A percentile compares a stretch with the other conserved stretches of the same genome.
Evolutionary conservation across 2,888 invertebrate species (phyloP).

Genomic region (Spialia ferax): DNA sequence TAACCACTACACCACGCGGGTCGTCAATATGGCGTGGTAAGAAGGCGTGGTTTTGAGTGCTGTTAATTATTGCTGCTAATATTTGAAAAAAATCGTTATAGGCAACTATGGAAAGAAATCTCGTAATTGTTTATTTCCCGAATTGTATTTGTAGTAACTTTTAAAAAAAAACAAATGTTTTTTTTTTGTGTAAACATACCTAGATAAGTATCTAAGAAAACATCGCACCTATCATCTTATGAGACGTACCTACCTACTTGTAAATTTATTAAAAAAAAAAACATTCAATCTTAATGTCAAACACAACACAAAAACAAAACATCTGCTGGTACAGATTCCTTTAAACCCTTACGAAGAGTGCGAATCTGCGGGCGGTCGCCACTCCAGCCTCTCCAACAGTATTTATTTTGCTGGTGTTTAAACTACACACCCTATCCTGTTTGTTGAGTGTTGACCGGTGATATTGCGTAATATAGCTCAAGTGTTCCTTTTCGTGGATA

Average conservation of each 20-base stretch:
- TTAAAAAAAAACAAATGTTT: no score
- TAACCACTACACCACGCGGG: no score
- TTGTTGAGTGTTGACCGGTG: constrained; percentile 52
- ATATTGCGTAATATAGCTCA: constrained; percentile 52
- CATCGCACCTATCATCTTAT: not conserved
- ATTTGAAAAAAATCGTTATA: no score
- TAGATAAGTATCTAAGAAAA: no score
- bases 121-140: no score
- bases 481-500: constrained; percentile 50
- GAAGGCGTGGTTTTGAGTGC: no score
- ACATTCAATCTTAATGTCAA: constrained; percentile 9
- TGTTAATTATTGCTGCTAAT: no score
- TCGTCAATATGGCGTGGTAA: no score
- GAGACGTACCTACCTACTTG: no score
- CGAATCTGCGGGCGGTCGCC: constrained; percentile 77
- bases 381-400: constrained; percentile 52
- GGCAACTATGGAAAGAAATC: no score
- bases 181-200: no score
- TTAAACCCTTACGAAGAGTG: constrained; percentile 57
- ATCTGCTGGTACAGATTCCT: constrained; percentile 50
- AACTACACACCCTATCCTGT: constrained; percentile 48
- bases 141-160: no score
- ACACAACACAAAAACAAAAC: constrained; percentile 27
- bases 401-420: constrained; percentile 75
- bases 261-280: not conserved